phyloP scores from a whole-genome alignment of 2,113 vertebrate genomes.

The Origma solitaria region DNA sequence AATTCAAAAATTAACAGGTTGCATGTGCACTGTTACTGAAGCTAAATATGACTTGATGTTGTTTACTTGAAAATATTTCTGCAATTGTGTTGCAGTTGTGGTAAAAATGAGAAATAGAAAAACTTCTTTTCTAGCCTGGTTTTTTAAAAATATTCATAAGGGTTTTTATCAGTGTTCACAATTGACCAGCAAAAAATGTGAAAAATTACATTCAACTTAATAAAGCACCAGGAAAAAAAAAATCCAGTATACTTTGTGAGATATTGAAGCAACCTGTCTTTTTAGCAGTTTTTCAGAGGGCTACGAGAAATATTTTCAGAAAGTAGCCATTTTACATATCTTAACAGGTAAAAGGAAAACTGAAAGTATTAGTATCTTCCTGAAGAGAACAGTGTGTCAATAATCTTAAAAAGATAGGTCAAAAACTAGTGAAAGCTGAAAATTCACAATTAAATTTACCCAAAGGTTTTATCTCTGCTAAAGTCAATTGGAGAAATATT shows the following conservation, averaged over 20 bases:
- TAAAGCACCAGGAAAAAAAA: neutral
- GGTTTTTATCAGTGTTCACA: neutral
- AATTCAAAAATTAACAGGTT: neutral
- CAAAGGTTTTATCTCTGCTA: neutral
- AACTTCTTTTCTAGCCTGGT: fast-evolving
- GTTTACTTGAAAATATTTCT: neutral
- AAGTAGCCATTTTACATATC: neutral
- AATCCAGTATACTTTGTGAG: neutral
- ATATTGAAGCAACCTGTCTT: neutral
- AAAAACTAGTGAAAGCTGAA: neutral
- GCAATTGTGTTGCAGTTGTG: neutral
- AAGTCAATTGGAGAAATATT: neutral
- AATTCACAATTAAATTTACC: neutral
- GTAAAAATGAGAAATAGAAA: neutral
- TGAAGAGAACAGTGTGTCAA: neutral
- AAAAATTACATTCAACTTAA: neutral
- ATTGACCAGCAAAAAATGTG: fast-evolving
- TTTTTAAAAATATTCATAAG: neutral
- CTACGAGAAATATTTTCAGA: neutral
- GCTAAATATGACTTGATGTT: neutral
- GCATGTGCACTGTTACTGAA: fast-evolving
- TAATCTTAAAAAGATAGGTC: neutral
- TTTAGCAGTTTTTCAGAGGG: neutral
- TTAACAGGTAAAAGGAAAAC: neutral
- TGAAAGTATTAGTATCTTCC: neutral